A percentile compares a stretch with the other conserved stretches of the same genome.
Conservation (phyloP, 2,888 invertebrate species). For the Encarsia formosa region DNA sequence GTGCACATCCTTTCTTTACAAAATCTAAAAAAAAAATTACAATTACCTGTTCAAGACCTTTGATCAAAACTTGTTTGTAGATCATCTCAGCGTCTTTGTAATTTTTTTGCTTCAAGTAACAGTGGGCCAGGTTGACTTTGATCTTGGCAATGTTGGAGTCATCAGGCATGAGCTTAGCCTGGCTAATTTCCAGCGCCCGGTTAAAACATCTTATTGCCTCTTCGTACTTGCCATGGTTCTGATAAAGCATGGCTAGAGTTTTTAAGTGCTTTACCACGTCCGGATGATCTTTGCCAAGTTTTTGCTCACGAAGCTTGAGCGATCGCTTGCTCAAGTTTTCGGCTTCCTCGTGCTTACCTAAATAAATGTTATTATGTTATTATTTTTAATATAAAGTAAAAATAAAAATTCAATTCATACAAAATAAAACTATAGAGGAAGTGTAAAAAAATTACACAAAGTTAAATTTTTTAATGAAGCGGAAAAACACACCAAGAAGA, state of each 20-base stretch:
- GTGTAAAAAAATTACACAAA: too few species aligned
- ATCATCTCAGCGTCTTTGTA: slow-evolving; percentile 98
- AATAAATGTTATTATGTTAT: too few species aligned
- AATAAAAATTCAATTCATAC: too few species aligned
- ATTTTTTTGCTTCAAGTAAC: slow-evolving; percentile 96
- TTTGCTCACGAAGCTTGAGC: slow-evolving; percentile 95
- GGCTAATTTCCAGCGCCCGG: slow-evolving; percentile 95
- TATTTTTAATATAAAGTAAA: too few species aligned
- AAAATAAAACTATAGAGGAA: too few species aligned
- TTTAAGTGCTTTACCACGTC: slow-evolving; percentile 99
- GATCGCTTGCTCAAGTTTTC: slow-evolving; percentile 98
- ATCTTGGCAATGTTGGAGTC: slow-evolving; percentile 99
- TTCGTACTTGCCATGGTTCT: slow-evolving; percentile 76
- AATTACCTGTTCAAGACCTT: slow-evolving; percentile 97
- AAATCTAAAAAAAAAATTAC: slow-evolving; percentile 94
- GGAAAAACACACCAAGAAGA: not conserved
- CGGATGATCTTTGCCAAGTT: slow-evolving; percentile 95
- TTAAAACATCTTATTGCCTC: slow-evolving; percentile 92
- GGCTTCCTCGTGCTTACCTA: slow-evolving; percentile 88
- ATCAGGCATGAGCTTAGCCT: slow-evolving; percentile 91
- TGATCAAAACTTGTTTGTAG: slow-evolving; percentile 95
- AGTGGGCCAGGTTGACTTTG: slow-evolving; percentile 98
- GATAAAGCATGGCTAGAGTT: slow-evolving; percentile 95
- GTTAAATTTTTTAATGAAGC: not conserved
- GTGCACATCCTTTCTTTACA: slow-evolving; percentile 87